A percentile compares a stretch with the other conserved stretches of the same genome.
phyloP scores from a whole-genome alignment of 2,113 vertebrate genomes.

The Blennius ocellaris region DNA sequence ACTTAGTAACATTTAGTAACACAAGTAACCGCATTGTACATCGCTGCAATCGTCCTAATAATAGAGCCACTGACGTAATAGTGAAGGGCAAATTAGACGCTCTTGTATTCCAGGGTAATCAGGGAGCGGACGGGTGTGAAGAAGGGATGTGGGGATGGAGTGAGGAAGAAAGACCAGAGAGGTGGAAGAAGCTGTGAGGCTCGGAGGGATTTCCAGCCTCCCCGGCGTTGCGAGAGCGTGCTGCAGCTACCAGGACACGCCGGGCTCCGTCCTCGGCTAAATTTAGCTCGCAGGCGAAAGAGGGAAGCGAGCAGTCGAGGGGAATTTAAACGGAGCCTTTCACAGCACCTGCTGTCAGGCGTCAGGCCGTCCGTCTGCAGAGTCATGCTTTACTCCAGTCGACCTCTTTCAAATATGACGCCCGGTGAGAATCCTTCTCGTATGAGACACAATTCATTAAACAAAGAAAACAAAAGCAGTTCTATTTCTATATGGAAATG shows the following conservation, averaged over 20 bases:
- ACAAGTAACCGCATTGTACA: neutral
- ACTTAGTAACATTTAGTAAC: no score
- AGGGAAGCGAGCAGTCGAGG: constrained; percentile 45
- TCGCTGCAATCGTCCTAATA: neutral
- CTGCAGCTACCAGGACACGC: constrained; percentile 35
- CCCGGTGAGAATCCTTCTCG: neutral
- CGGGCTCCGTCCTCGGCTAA: constrained; percentile 52
- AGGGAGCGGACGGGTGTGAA: neutral
- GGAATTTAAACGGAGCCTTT: constrained; percentile 73
- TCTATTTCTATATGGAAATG: no score
- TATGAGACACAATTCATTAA: neutral
- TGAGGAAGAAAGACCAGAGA: neutral
- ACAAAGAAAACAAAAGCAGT: neutral
- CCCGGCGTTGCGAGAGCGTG: neutral
- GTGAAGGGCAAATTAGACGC: neutral
- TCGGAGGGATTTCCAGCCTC: constrained; percentile 35
- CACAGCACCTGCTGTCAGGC: constrained; percentile 78
- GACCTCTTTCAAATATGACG: neutral
- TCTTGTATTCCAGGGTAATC: constrained; percentile 4
- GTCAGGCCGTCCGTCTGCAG: constrained; percentile 64
- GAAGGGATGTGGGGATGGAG: neutral
- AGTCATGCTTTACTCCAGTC: constrained; percentile 14
- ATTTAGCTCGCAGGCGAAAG: constrained; percentile 69
- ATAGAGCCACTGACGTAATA: constrained; percentile 8
- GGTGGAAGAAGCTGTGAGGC: constrained; percentile 4